These are phyloP conservation scores for Luperina testacea DNA, from an alignment of 2,888 invertebrate species.

Conservation along the genomic window DNA sequence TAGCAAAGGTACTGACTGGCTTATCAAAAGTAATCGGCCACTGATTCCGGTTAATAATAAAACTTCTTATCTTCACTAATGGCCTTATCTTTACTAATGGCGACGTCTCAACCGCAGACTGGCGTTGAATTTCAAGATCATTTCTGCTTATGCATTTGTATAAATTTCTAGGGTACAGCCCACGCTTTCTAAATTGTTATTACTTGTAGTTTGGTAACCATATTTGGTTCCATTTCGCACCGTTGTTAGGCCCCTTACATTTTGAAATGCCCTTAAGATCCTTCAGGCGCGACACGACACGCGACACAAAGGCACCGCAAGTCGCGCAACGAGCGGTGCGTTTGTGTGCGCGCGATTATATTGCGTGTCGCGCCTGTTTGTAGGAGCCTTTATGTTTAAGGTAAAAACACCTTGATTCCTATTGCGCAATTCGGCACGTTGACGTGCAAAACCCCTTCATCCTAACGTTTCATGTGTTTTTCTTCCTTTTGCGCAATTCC, in stretches of 20 bases:
- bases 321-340: no score
- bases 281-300: no score
- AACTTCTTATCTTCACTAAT: conserved; percentile 33
- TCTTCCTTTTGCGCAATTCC: conserved; percentile 9
- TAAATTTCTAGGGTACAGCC: conserved; percentile 21
- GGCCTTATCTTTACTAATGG: conserved; percentile 27
- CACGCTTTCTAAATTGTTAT: conserved; percentile 40
- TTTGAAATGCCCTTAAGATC: not conserved
- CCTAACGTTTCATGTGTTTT: conserved; percentile 22
- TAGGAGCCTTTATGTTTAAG: not conserved
- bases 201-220: conserved; percentile 14
- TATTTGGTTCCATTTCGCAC: conserved; percentile 19
- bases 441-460: not conserved
- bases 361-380: no score
- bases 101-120: conserved; percentile 26
- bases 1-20: conserved; percentile 7
- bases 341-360: no score
- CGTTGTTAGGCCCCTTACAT: not conserved
- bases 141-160: conserved; percentile 21
- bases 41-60: conserved; percentile 14
- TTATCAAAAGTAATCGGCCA: conserved; percentile 24
- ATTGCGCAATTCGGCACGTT: conserved; percentile 34
- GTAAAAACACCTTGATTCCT: not conserved
- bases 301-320: no score
- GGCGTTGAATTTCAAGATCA: conserved; percentile 36